Conservation (phyloP, 2,888 invertebrate genomes). For the Drosophila phalerata region DNA sequence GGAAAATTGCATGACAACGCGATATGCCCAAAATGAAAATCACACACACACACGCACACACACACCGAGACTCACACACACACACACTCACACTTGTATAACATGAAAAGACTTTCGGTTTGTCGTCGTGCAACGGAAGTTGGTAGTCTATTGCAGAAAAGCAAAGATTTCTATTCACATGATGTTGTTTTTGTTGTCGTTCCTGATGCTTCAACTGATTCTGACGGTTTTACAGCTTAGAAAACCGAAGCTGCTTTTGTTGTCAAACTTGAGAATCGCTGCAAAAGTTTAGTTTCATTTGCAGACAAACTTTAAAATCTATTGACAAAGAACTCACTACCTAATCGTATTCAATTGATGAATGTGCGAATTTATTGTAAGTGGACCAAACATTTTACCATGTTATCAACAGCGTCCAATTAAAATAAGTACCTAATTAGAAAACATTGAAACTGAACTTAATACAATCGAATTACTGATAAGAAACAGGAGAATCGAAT, state of each 20-base stretch:
- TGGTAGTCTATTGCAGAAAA: slow-evolving; percentile 51
- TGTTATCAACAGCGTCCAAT: slow-evolving; percentile 6
- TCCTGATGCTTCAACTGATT: slow-evolving; percentile 39
- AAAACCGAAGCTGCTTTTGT: slow-evolving; percentile 52
- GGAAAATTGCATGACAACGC: slow-evolving; percentile 74
- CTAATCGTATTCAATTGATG: background rate
- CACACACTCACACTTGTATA: background rate
- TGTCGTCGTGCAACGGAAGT: slow-evolving; percentile 60
- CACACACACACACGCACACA: slow-evolving; percentile 4
- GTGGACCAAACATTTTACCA: background rate
- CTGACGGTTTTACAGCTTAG: slow-evolving; percentile 51
- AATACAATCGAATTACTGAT: background rate
- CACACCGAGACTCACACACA: slow-evolving; percentile 1
- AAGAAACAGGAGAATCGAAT: no score
- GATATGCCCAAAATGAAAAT: slow-evolving; percentile 51
- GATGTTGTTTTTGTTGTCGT: slow-evolving; percentile 25
- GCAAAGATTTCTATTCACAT: slow-evolving; percentile 20
- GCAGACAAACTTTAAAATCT: slow-evolving; percentile 16
- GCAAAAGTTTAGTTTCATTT: slow-evolving; percentile 16
- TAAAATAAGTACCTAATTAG: slow-evolving; percentile 14
- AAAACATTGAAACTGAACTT: background rate
- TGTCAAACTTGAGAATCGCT: slow-evolving; percentile 41
- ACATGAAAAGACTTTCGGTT: slow-evolving; percentile 40
- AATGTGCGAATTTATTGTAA: background rate
- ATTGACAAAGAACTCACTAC: slow-evolving; percentile 6